These are phyloP conservation scores for Synodontis membranacea DNA, from an alignment of 2,113 vertebrate genomes.

Conservation along the genomic window DNA sequence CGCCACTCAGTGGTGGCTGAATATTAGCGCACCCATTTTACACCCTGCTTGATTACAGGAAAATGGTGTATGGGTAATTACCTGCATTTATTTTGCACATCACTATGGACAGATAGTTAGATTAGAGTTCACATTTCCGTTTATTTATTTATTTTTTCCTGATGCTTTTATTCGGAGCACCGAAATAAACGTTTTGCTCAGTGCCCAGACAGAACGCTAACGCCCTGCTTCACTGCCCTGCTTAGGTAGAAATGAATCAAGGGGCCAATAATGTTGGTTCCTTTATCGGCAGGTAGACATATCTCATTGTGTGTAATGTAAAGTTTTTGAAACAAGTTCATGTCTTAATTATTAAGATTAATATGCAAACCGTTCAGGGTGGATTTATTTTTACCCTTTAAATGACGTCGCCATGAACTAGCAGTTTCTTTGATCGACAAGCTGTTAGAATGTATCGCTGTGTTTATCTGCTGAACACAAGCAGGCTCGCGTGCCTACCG, in stretches of 20 bases:
- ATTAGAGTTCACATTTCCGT: neutral
- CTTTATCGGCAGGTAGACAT: neutral
- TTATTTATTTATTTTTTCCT: neutral
- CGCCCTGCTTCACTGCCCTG: neutral
- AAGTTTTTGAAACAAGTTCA: neutral
- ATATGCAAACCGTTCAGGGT: too few relatives aligned
- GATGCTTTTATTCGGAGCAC: neutral
- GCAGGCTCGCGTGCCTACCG: neutral
- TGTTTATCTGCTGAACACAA: neutral
- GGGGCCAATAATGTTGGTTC: neutral
- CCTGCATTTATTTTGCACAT: neutral
- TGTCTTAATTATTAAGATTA: neutral
- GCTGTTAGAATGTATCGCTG: neutral
- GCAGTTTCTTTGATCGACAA: too few relatives aligned
- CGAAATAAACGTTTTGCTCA: neutral
- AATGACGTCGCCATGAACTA: too few relatives aligned
- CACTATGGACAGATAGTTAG: neutral
- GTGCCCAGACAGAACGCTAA: neutral
- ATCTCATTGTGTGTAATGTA: neutral
- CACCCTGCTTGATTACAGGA: neutral
- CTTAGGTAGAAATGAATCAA: neutral
- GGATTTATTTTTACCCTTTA: too few relatives aligned
- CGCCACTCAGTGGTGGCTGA: slow-evolving; percentile 33
- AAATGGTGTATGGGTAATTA: neutral
- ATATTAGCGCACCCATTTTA: slow-evolving; percentile 7